These are phyloP conservation scores for Mormyrus lacerda DNA, from an alignment of 2,113 vertebrate species.

Conservation along the genomic window DNA sequence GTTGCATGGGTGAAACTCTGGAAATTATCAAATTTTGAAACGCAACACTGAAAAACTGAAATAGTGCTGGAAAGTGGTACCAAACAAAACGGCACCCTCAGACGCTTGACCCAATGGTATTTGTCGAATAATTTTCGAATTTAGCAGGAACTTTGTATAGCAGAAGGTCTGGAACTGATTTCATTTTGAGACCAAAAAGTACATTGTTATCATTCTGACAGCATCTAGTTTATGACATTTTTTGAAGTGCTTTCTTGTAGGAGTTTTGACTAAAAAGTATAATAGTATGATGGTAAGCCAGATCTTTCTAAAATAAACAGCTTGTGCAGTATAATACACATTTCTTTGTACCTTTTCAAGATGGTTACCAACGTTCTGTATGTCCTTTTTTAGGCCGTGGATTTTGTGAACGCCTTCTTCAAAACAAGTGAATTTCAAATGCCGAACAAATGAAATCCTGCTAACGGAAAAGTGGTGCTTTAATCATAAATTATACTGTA, in stretches of 20 bases:
- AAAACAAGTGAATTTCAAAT: slow-evolving; percentile 51
- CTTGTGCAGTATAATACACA: not conserved
- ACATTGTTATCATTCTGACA: not conserved
- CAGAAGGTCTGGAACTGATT: not conserved
- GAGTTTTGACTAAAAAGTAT: not conserved
- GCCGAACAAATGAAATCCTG: slow-evolving; percentile 54
- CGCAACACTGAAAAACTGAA: not conserved
- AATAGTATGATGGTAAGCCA: not conserved
- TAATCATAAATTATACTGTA: slow-evolving; percentile 69
- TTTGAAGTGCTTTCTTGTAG: not conserved
- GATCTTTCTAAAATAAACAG: not conserved
- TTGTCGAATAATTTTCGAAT: not conserved
- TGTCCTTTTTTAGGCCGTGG: slow-evolving; percentile 47
- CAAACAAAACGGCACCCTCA: not conserved
- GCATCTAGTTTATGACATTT: not conserved
- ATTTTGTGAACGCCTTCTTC: slow-evolving; percentile 53
- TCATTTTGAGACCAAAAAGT: not conserved
- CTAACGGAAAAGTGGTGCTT: slow-evolving; percentile 78
- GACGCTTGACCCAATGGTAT: not conserved
- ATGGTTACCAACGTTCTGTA: not conserved
- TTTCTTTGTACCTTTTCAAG: not conserved
- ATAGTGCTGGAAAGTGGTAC: not conserved
- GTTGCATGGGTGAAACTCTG: not conserved
- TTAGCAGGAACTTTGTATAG: not conserved
- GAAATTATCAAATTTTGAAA: not conserved